These are phyloP conservation scores for Bucorvus abyssinicus DNA, from an alignment of 2,797 vertebrate genomes.

Conservation along the genomic window DNA sequence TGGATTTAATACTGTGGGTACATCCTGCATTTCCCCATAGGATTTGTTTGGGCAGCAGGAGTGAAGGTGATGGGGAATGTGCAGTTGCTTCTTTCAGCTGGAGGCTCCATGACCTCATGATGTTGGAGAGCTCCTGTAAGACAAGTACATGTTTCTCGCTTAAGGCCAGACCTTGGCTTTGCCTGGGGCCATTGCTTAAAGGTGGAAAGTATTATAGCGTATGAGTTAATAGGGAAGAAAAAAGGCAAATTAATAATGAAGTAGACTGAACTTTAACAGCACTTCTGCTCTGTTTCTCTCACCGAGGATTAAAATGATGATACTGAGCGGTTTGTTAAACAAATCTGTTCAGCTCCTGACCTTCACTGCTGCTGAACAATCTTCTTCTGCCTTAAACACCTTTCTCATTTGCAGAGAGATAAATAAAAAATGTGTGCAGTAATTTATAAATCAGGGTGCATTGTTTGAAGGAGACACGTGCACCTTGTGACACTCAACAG, in stretches of 20 bases:
- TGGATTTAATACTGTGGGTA: neutral
- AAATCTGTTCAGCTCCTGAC: conserved; percentile 46
- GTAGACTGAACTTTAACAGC: conserved; percentile 32
- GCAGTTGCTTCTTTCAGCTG: neutral
- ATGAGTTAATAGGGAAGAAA: conserved; percentile 15
- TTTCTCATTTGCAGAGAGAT: neutral
- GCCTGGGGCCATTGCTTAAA: neutral
- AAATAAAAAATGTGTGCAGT: neutral
- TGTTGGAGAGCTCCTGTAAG: neutral
- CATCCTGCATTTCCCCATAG: neutral
- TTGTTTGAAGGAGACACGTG: neutral
- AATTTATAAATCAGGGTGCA: neutral
- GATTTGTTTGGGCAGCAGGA: neutral
- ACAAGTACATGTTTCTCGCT: neutral
- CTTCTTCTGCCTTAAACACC: neutral
- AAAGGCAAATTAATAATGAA: conserved; percentile 48
- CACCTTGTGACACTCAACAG: neutral
- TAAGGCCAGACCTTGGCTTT: neutral
- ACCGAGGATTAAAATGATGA: conserved; percentile 30
- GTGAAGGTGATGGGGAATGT: neutral
- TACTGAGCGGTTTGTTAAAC: conserved; percentile 17
- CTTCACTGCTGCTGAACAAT: neutral
- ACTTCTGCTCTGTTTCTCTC: conserved; percentile 3
- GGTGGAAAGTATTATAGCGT: neutral
- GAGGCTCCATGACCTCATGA: neutral